Conservation (phyloP, 2,888 invertebrate genomes). For the Ashinkailepas kermadecensis region DNA sequence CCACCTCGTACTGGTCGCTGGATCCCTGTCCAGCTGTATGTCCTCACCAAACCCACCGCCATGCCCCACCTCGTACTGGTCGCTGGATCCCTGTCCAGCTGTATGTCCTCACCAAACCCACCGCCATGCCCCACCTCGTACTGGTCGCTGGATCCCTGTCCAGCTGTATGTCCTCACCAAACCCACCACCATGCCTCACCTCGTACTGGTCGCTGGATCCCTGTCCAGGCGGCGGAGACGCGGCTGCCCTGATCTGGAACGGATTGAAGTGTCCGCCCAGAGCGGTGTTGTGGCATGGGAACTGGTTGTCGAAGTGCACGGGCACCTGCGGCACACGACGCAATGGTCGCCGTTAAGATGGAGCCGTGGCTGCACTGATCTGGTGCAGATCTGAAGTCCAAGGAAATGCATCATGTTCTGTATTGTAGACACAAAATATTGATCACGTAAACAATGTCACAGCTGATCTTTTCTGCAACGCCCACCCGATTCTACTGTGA, state of each 20-base stretch:
- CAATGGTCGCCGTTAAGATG: background rate
- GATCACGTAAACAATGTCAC: too few relatives aligned
- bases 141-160: slow-evolving; percentile 69
- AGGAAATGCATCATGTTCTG: too few relatives aligned
- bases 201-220: slow-evolving; percentile 80
- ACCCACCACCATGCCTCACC: slow-evolving; percentile 58
- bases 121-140: slow-evolving; percentile 70
- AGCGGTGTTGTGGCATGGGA: slow-evolving; percentile 76
- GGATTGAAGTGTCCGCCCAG: slow-evolving; percentile 85
- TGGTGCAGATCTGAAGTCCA: too few relatives aligned
- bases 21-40: slow-evolving; percentile 67
- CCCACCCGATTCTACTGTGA: too few relatives aligned
- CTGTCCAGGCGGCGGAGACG: slow-evolving; percentile 53
- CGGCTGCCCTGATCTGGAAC: slow-evolving; percentile 56
- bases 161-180: too few relatives aligned
- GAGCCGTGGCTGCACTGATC: too few relatives aligned
- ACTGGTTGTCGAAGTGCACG: slow-evolving; percentile 70
- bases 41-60: too few relatives aligned
- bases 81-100: slow-evolving; percentile 64
- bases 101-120: too few relatives aligned
- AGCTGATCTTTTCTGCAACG: too few relatives aligned
- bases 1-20: slow-evolving; percentile 76
- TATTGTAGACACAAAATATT: too few relatives aligned
- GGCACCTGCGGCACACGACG: slow-evolving; percentile 54
- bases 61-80: slow-evolving; percentile 72